Conservation (phyloP, 1,140 invertebrate species). For the Polyergus mexicanus region DNA sequence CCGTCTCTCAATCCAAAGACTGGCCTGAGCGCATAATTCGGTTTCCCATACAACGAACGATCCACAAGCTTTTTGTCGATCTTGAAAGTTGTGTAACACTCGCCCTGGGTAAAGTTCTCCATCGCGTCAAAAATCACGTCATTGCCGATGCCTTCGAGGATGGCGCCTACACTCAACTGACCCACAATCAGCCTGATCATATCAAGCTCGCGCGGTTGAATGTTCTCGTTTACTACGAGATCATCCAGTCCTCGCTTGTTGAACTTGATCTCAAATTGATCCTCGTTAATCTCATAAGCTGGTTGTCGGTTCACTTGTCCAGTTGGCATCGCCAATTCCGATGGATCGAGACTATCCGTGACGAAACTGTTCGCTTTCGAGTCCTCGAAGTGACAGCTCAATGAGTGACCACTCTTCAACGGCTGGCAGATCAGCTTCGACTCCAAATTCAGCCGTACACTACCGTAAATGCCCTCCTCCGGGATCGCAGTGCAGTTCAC, state of each 20-base stretch:
- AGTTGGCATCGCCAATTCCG: neutral
- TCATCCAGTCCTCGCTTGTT: constrained; percentile 50
- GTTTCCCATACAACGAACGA: neutral
- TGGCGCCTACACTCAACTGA: constrained; percentile 62
- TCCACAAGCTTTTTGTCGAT: constrained; percentile 3
- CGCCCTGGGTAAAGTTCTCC: constrained; percentile 66
- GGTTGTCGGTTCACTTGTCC: constrained; percentile 39
- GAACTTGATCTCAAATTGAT: constrained; percentile 75
- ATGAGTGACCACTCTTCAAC: constrained; percentile 19
- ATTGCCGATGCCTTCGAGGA: neutral
- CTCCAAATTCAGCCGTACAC: constrained; percentile 46
- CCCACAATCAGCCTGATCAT: constrained; percentile 66
- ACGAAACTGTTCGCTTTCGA: constrained; percentile 67
- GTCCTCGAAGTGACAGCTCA: constrained; percentile 72
- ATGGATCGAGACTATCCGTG: constrained; percentile 42
- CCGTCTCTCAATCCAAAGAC: constrained; percentile 34
- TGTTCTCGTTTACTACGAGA: constrained; percentile 65
- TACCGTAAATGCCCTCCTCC: constrained; percentile 46
- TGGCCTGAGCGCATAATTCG: constrained; percentile 32
- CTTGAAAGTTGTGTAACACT: constrained; percentile 53
- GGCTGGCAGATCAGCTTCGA: constrained; percentile 74
- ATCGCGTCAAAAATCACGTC: constrained; percentile 30
- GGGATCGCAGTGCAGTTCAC: constrained; percentile 66
- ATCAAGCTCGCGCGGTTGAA: constrained; percentile 68
- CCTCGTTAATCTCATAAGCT: constrained; percentile 61